Conservation (phyloP, 1,140 invertebrate species). For the Lysiphlebus fabarum region DNA sequence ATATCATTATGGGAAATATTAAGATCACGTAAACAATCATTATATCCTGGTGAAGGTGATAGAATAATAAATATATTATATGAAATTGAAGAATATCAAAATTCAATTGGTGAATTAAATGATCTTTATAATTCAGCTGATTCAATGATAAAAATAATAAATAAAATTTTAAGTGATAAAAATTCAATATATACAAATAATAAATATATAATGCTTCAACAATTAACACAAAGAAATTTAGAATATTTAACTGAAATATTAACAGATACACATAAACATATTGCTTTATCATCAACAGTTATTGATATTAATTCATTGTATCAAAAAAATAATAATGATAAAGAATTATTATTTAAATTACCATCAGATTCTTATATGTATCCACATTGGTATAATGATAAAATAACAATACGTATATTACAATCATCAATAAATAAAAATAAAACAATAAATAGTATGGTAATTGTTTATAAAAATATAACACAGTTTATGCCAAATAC, state of each 20-base stretch:
- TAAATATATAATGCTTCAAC: conserved; percentile 43
- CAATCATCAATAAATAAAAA: conserved; percentile 38
- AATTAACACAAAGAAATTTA: conserved; percentile 40
- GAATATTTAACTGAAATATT: conserved; percentile 37
- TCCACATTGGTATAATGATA: conserved; percentile 52
- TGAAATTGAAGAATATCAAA: conserved; percentile 55
- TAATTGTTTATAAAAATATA: conserved; percentile 57
- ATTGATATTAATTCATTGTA: conserved; percentile 41
- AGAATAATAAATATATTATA: conserved; percentile 52
- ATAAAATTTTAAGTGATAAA: conserved; percentile 51
- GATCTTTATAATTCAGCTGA: conserved; percentile 48
- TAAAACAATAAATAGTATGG: conserved; percentile 40
- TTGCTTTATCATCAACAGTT: conserved; percentile 36
- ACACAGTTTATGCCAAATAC: conserved; percentile 55
- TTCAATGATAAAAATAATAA: conserved; percentile 53
- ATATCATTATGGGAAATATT: conserved; percentile 55
- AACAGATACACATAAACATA: conserved; percentile 30
- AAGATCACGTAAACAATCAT: conserved; percentile 46
- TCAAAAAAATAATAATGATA: conserved; percentile 31
- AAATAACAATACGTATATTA: conserved; percentile 45
- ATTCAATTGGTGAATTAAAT: conserved; percentile 38
- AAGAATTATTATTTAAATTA: conserved; percentile 40
- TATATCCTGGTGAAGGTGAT: conserved; percentile 61
- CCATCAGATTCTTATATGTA: conserved; percentile 46
- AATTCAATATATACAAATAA: conserved; percentile 55